Percentiles rank a stretch among this genome's conserved stretches.
phyloP scores from a whole-genome alignment of 2,797 vertebrate genomes.

The Cynodonichthys magdalenae region DNA sequence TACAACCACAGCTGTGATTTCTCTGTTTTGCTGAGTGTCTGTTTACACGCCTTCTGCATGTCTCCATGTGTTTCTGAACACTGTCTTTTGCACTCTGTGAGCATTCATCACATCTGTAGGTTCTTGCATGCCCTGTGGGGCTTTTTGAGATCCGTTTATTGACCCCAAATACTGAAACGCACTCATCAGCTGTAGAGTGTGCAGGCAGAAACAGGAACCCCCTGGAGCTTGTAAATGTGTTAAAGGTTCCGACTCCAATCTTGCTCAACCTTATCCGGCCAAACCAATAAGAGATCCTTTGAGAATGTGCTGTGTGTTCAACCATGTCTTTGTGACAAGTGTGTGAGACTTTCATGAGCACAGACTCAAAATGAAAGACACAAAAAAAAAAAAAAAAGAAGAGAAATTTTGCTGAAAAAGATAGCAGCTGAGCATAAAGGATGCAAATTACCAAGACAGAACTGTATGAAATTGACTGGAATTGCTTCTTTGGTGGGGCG shows the following conservation, averaged over 20 bases:
- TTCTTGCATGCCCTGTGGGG: slow-evolving; percentile 27
- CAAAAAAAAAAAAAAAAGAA: slow-evolving; percentile 27
- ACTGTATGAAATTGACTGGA: slow-evolving; percentile 60
- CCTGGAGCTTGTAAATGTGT: slow-evolving; percentile 65
- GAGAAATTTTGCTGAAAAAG: slow-evolving; percentile 7
- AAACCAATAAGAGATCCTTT: slow-evolving; percentile 38
- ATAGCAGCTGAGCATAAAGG: slow-evolving; percentile 45
- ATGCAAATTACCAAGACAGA: slow-evolving; percentile 62
- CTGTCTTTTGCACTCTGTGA: background rate
- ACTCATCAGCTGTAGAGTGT: slow-evolving; percentile 59
- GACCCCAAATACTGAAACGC: slow-evolving; percentile 53
- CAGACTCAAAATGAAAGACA: slow-evolving; percentile 53
- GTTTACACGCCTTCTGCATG: background rate
- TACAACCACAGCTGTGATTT: background rate
- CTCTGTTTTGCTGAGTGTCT: background rate
- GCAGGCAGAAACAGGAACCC: slow-evolving; percentile 66
- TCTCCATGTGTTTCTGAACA: background rate
- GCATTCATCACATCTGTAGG: slow-evolving; percentile 23
- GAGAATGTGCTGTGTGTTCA: slow-evolving; percentile 28
- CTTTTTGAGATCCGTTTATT: slow-evolving; percentile 56
- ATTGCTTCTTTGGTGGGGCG: slow-evolving; percentile 55
- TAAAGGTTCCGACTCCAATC: slow-evolving; percentile 69
- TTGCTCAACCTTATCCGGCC: slow-evolving; percentile 54
- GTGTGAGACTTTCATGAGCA: slow-evolving; percentile 40
- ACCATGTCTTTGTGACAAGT: slow-evolving; percentile 32